Evolutionary conservation across 2,113 vertebrate species (phyloP).

Genomic region (Gymnocephalus cernua): DNA sequence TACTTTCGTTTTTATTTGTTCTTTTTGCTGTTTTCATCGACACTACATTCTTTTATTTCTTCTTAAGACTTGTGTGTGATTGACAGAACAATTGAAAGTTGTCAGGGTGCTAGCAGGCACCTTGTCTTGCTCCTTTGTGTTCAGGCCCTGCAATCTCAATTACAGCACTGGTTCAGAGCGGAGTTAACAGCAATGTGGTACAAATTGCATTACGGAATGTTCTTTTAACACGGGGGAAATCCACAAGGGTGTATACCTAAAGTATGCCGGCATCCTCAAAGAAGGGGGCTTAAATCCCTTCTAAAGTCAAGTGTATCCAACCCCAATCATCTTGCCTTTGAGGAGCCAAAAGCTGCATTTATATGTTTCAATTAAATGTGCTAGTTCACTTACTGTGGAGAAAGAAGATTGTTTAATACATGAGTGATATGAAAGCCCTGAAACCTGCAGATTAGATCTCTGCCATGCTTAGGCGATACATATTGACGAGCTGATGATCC

Average conservation of each 20-base stretch:
- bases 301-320: slow-evolving; percentile 1
- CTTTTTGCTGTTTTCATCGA: neutral
- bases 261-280: neutral
- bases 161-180: slow-evolving; percentile 25
- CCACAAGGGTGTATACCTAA: neutral
- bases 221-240: slow-evolving; percentile 26
- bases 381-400: neutral
- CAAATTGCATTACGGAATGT: slow-evolving; percentile 39
- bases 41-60: slow-evolving; percentile 6
- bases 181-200: slow-evolving; percentile 12
- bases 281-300: neutral
- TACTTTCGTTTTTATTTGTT: neutral
- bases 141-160: slow-evolving; percentile 40
- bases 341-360: neutral
- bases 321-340: neutral
- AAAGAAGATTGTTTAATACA: slow-evolving; percentile 24
- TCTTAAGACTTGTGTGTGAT: slow-evolving; percentile 1
- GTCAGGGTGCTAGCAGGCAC: neutral
- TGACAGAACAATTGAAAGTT: slow-evolving; percentile 32
- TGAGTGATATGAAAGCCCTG: neutral
- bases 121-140: slow-evolving; percentile 38
- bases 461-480: slow-evolving; percentile 35
- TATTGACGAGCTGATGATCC: slow-evolving; percentile 44
- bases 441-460: slow-evolving; percentile 30
- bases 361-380: slow-evolving; percentile 6